phyloP scores from a whole-genome alignment of 2,888 invertebrate genomes.

The Tyria jacobaeae region DNA sequence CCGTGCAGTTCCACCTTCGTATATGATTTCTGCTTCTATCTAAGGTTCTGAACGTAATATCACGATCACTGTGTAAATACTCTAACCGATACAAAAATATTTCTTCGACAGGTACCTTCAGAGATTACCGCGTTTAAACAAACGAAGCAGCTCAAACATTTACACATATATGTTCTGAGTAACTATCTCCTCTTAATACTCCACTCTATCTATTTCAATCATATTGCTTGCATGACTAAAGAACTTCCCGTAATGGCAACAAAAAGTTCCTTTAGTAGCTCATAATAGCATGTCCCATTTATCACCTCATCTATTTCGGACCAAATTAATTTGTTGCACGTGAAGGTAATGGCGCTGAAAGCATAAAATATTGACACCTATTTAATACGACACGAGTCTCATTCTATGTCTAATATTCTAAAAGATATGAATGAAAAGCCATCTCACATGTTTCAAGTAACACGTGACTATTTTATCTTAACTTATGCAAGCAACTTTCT shows the following conservation, averaged over 20 bases:
- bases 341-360: constrained; percentile 42
- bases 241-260: constrained; percentile 10
- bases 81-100: too few species aligned
- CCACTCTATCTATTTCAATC: neutral
- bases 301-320: constrained; percentile 41
- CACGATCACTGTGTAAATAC: too few species aligned
- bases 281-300: constrained; percentile 36
- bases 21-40: too few species aligned
- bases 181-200: too few species aligned
- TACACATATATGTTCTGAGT: too few species aligned
- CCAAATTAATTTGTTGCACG: constrained; percentile 39
- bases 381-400: constrained; percentile 26
- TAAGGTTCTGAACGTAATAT: too few species aligned
- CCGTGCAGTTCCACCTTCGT: too few species aligned
- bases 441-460: constrained; percentile 12
- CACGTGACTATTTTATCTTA: constrained; percentile 7
- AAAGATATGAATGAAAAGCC: constrained; percentile 8
- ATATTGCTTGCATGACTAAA: constrained; percentile 11
- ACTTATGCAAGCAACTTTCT: constrained; percentile 23
- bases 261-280: constrained; percentile 15
- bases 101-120: too few species aligned
- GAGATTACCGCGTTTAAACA: too few species aligned
- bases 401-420: constrained; percentile 31
- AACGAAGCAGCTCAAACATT: too few species aligned
- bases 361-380: constrained; percentile 31